Base-by-base conservation (phyloP, 1,140 invertebrate genomes). In the Carposina sasakii region DNA sequence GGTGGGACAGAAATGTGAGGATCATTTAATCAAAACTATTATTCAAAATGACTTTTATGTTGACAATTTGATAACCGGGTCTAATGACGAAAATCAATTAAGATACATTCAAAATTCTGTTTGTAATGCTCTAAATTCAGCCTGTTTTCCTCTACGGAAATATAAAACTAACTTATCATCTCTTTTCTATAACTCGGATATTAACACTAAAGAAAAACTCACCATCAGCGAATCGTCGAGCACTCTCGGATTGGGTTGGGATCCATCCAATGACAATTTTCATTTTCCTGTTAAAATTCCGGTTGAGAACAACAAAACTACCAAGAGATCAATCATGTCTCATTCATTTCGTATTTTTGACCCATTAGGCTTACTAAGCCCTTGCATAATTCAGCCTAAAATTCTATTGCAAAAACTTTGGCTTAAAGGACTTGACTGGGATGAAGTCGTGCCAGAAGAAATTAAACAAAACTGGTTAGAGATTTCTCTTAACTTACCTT, bases 361-460 rank as follows among this genome's bases (percentile, higher is more conserved):
- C 55, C 81, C 83, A 22, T 50, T 81, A 8, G 81, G 79, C 19
- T 52, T 78, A 12, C 15, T 83, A 8, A 54, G 58, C 16, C 76
- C 82, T 19, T 34, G 75, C 1, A 60, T 67, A 13, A 55, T 77
- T 5, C 44, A 41, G 10, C 61, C 60, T 16, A 86, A 86, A 60
- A 62, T 76, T 5, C 51, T 85, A 6, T 41, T 86, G 10, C 82
- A 86, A 68, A 33, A 64, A 33, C 20, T 85, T 8, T 81, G 79
- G 75, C 17, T 54, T 34, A 15, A 15, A 21, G 61, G 67, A 36
- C 12, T 76, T 12, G 63, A 60, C 40, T 86, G 82, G 81, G 83
- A 86, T 49, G 67, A 71, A 19, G 45, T 81, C 10, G 28, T 30
- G 6, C 59, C 68, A 15, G 37, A 40, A 12, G 9, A 21, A 12